Evolutionary conservation across 1,140 invertebrate species (phyloP).

Genomic region (Bombus confusus): DNA sequence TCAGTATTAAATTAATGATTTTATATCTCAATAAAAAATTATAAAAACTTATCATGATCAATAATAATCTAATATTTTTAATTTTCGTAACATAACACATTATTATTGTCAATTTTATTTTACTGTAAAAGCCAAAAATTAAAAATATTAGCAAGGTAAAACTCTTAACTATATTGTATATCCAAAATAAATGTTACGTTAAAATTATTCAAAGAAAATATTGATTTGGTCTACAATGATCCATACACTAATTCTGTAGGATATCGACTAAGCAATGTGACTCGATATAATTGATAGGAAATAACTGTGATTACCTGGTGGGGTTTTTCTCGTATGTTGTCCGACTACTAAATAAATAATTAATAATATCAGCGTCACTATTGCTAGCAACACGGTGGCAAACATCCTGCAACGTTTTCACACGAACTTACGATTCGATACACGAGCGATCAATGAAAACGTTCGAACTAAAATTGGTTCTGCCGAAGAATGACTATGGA

Average conservation of each 20-base stretch:
- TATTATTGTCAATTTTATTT: not conserved
- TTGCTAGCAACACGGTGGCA: not conserved
- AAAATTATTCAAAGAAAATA: not conserved
- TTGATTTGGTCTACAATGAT: not conserved
- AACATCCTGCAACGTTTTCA: not conserved
- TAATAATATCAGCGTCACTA: not conserved
- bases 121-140: not conserved
- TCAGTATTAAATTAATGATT: not conserved
- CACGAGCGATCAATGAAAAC: too few species aligned
- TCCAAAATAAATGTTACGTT: not conserved
- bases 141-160: not conserved
- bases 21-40: not conserved
- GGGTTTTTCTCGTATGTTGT: not conserved
- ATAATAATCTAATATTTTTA: not conserved
- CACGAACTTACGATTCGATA: too few species aligned
- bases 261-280: not conserved
- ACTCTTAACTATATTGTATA: too few species aligned
- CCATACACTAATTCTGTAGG: not conserved
- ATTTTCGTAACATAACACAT: not conserved
- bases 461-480: not conserved
- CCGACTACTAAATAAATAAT: not conserved
- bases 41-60: not conserved
- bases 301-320: slow-evolving; percentile 47
- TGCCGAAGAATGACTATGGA: not conserved
- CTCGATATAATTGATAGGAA: not conserved